A percentile compares a stretch with the other conserved stretches of the same genome.
These are phyloP conservation scores for Clarias pachynema DNA, from an alignment of 2,797 vertebrate species.

Conservation along the genomic window DNA sequence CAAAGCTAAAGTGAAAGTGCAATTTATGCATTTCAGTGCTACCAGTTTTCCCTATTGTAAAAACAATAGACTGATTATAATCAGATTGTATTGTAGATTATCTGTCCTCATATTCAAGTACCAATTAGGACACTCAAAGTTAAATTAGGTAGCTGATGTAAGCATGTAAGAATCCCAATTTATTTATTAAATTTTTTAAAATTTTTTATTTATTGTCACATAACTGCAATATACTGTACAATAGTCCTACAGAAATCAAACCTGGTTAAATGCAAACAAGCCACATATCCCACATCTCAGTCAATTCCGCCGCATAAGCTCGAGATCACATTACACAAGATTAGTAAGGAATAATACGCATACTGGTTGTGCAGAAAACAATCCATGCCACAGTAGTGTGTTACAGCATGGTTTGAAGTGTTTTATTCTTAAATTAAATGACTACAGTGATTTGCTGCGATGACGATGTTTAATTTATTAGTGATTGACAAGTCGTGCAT, in stretches of 20 bases:
- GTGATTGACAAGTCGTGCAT: not conserved
- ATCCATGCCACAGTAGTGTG: not conserved
- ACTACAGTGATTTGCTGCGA: not conserved
- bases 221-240: not conserved
- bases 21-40: not conserved
- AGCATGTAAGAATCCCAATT: not conserved
- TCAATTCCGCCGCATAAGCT: not conserved
- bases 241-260: not conserved
- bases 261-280: not conserved
- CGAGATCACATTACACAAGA: not conserved
- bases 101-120: not conserved
- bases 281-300: not conserved
- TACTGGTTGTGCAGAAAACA: not conserved
- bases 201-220: not conserved
- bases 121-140: not conserved
- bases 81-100: not conserved
- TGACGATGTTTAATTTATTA: not conserved
- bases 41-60: not conserved
- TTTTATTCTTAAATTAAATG: not conserved
- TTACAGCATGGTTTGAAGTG: not conserved
- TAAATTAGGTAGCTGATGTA: not conserved
- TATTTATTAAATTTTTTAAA: no score
- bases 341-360: not conserved
- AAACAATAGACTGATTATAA: not conserved
- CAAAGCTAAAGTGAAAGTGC: not conserved